A percentile compares a stretch with the other conserved stretches of the same genome.
Conservation (phyloP, 2,888 invertebrate genomes). For the Zaprionus bogoriensis region DNA sequence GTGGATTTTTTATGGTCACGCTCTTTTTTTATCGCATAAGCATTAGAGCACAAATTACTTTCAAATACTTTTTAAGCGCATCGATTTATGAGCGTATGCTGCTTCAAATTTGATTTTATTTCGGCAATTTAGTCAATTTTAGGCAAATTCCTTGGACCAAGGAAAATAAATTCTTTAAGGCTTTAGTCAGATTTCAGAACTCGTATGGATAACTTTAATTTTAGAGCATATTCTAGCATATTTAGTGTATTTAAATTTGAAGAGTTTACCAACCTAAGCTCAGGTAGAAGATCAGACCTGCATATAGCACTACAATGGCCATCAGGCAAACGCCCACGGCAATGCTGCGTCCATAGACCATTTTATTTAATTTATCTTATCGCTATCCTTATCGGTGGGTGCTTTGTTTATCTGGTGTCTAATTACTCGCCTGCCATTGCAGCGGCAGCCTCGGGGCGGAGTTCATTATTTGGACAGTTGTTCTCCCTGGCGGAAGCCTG, state of each 20-base stretch:
- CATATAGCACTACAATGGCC: constrained; percentile 75
- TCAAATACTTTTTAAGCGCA: constrained; percentile 53
- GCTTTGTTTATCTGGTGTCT: constrained; percentile 31
- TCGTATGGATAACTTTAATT: no score
- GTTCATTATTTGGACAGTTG: constrained; percentile 43
- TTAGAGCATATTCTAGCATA: no score
- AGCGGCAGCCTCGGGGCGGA: constrained; percentile 50
- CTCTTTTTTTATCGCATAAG: constrained; percentile 46
- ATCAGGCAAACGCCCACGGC: constrained; percentile 80
- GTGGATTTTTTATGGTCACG: constrained; percentile 40
- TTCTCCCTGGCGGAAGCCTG: constrained; percentile 3
- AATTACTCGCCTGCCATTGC: constrained; percentile 53
- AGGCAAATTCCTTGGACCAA: no score
- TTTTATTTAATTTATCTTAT: constrained; percentile 31
- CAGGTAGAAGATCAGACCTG: constrained; percentile 80
- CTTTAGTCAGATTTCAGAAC: no score
- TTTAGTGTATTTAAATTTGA: no score
- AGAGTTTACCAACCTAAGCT: constrained; percentile 76
- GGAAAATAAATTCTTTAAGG: no score
- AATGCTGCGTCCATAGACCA: constrained; percentile 82
- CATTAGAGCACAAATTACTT: constrained; percentile 53
- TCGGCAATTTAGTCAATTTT: neutral
- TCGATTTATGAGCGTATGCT: constrained; percentile 51
- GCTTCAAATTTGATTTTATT: constrained; percentile 33
- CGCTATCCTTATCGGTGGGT: constrained; percentile 32